A percentile compares a stretch with the other conserved stretches of the same genome.
phyloP scores from a whole-genome alignment of 2,888 invertebrate genomes.

The Graphium colonna region DNA sequence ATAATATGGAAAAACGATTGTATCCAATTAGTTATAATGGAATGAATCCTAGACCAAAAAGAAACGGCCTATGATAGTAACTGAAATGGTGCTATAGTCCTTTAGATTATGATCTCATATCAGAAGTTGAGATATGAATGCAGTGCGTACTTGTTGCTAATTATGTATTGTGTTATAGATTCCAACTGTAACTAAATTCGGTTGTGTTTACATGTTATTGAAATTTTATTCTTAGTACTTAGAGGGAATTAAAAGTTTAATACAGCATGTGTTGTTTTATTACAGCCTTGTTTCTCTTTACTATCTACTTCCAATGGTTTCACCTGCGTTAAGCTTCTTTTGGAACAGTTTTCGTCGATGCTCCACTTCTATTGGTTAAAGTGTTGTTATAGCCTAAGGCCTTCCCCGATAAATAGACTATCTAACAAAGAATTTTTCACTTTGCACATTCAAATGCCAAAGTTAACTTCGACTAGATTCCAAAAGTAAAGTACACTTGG shows the following conservation, averaged over 20 bases:
- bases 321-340: too few species aligned
- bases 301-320: too few species aligned
- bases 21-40: slow-evolving; percentile 34
- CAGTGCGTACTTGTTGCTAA: slow-evolving; percentile 50
- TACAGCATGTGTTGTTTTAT: slow-evolving; percentile 39
- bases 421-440: too few species aligned
- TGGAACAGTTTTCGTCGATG: too few species aligned
- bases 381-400: too few species aligned
- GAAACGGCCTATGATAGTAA: slow-evolving; percentile 75
- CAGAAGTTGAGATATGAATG: slow-evolving; percentile 59
- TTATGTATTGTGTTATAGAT: slow-evolving; percentile 47
- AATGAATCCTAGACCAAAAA: slow-evolving; percentile 69
- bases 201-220: slow-evolving; percentile 72
- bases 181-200: slow-evolving; percentile 56
- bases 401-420: too few species aligned
- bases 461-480: too few species aligned
- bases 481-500: too few species aligned
- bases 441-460: too few species aligned
- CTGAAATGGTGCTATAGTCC: slow-evolving; percentile 76
- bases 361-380: too few species aligned
- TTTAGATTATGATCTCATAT: slow-evolving; percentile 76
- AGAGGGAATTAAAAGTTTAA: slow-evolving; percentile 68
- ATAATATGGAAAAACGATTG: slow-evolving; percentile 17
- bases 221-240: slow-evolving; percentile 70
- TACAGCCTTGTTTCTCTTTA: slow-evolving; percentile 31